Conservation (phyloP, 2,888 invertebrate species). For the Drosophila falleni region DNA sequence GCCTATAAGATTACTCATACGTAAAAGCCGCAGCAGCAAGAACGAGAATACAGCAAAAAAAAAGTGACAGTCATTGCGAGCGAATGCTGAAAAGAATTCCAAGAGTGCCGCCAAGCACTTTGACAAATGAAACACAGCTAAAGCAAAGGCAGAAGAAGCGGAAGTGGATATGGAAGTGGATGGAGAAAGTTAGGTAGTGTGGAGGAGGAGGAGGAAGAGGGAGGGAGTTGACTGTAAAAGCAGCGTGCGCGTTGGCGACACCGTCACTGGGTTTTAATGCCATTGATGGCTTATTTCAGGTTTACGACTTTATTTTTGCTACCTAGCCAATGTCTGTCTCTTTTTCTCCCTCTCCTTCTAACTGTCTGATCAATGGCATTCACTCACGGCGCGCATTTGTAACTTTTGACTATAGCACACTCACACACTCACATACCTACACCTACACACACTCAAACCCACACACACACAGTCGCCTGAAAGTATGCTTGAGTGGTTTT, state of each 20-base stretch:
- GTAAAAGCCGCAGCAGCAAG: conserved; percentile 62
- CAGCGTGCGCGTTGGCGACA: conserved; percentile 52
- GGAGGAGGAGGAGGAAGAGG: not conserved
- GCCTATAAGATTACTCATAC: conserved; percentile 78
- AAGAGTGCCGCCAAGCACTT: conserved; percentile 67
- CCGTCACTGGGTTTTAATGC: conserved; percentile 72
- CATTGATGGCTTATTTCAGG: conserved; percentile 81
- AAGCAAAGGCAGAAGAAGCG: conserved; percentile 8
- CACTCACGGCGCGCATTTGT: conserved; percentile 66
- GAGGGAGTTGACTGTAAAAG: conserved; percentile 42
- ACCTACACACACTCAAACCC: not conserved
- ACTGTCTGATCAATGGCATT: conserved; percentile 59
- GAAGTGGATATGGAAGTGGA: not conserved
- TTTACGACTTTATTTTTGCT: conserved; percentile 80
- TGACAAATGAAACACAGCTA: conserved; percentile 73
- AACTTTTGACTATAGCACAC: conserved; percentile 68
- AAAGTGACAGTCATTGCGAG: conserved; percentile 65
- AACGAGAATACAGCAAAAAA: no score
- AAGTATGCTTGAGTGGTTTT: conserved; percentile 77
- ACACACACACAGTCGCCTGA: conserved; percentile 11
- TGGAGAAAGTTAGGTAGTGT: not conserved
- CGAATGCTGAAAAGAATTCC: conserved; percentile 33
- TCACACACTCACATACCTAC: not conserved
- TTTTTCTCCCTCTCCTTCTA: conserved; percentile 6
- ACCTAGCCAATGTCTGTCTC: conserved; percentile 66